phyloP scores from a whole-genome alignment of 2,888 invertebrate genomes.

The Xestoiulus laeticollis region DNA sequence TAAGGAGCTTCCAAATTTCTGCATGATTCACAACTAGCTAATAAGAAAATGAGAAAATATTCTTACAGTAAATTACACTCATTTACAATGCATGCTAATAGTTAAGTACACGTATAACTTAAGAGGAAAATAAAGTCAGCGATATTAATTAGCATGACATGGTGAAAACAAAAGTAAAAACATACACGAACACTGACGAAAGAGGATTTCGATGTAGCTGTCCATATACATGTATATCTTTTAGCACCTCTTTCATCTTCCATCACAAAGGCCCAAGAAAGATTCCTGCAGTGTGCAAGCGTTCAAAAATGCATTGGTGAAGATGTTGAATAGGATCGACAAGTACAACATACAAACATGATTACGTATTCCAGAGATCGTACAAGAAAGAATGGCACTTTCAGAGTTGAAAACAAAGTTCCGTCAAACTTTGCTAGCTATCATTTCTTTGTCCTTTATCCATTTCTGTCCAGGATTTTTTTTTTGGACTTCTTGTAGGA shows the following conservation, averaged over 20 bases:
- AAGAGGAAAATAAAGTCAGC: not conserved
- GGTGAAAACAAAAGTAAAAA: not conserved
- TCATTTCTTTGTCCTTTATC: not conserved
- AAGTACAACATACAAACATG: not conserved
- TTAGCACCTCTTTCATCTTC: too few relatives aligned
- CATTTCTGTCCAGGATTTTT: constrained; percentile 2
- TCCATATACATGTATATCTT: too few relatives aligned
- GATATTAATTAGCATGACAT: not conserved
- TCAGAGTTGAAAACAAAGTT: not conserved
- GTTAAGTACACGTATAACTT: not conserved
- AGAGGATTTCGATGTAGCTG: too few relatives aligned
- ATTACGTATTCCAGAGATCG: not conserved
- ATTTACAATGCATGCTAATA: constrained; percentile 14
- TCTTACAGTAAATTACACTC: constrained; percentile 22
- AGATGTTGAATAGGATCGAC: not conserved
- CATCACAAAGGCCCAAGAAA: too few relatives aligned
- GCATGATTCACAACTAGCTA: constrained; percentile 38
- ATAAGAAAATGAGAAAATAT: constrained; percentile 2
- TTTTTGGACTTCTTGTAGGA: constrained; percentile 9
- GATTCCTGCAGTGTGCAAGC: too few relatives aligned
- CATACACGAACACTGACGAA: too few relatives aligned
- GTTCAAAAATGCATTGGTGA: not conserved
- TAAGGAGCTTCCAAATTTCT: not conserved
- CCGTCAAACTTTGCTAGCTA: constrained; percentile 21
- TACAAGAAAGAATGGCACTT: not conserved